phyloP scores from a whole-genome alignment of 2,797 vertebrate genomes.

The Rhinoraja longicauda region DNA sequence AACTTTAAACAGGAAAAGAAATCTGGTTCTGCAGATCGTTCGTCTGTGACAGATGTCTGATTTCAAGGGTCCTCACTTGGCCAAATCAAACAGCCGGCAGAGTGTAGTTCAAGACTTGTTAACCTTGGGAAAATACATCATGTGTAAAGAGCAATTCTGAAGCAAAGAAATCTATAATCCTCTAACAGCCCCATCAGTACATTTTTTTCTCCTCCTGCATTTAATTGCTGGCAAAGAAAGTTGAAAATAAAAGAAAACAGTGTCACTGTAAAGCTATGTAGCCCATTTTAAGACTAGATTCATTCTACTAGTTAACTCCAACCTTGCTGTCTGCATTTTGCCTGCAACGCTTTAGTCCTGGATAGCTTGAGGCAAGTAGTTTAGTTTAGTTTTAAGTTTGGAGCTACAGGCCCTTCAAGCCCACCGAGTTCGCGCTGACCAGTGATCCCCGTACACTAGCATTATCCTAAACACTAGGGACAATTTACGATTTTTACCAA shows the following conservation, averaged over 20 bases:
- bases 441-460: no score
- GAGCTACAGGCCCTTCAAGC: no score
- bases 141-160: not conserved
- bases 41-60: not conserved
- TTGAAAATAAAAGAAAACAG: not conserved
- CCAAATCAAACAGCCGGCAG: conserved; percentile 15
- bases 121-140: not conserved
- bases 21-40: no score
- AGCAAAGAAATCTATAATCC: not conserved
- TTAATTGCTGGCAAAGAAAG: conserved; percentile 2
- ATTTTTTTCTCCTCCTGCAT: not conserved
- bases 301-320: conserved; percentile 1
- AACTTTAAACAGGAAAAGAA: not conserved
- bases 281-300: not conserved
- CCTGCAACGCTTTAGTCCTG: not conserved
- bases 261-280: not conserved
- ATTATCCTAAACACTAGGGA: no score
- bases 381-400: no score
- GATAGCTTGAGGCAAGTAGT: not conserved
- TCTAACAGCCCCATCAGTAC: not conserved
- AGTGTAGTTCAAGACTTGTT: not conserved
- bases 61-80: not conserved
- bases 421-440: no score
- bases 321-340: not conserved
- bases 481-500: no score